Evolutionary conservation across 2,113 vertebrate species (phyloP).

Genomic region (Elanoides forficatus): DNA sequence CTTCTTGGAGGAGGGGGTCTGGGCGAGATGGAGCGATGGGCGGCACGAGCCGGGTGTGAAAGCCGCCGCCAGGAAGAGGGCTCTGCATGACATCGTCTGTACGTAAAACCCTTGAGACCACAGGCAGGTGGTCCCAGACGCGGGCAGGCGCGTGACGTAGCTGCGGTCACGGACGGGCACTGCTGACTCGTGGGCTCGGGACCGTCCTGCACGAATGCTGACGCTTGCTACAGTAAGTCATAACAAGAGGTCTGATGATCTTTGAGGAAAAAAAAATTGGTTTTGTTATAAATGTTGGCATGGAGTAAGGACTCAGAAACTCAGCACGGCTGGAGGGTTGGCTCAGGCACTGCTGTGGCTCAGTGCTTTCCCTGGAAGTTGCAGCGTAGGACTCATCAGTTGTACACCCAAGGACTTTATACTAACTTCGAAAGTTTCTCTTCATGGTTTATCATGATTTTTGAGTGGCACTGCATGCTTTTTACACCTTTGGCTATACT

Average conservation of each 20-base stretch:
- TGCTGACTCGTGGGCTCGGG: neutral
- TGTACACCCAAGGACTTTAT: neutral
- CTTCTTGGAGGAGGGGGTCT: neutral
- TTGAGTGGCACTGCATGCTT: neutral
- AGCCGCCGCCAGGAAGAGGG: neutral
- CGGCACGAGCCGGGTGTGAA: accelerated
- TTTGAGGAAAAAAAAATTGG: accelerated
- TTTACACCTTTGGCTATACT: neutral
- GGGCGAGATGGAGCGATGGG: neutral
- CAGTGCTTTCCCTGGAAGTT: neutral
- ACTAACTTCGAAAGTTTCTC: neutral
- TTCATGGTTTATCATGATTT: accelerated
- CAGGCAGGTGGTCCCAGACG: accelerated
- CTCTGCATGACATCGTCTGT: accelerated
- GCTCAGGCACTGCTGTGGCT: neutral
- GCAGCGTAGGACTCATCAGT: accelerated
- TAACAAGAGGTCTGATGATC: too few relatives aligned
- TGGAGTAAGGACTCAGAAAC: accelerated
- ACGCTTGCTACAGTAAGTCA: accelerated
- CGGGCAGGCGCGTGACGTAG: accelerated
- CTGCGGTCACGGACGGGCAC: accelerated
- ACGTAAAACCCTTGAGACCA: accelerated
- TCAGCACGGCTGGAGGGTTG: neutral
- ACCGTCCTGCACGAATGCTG: neutral
- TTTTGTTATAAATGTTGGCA: neutral